These are phyloP conservation scores for Hymenochirus boettgeri DNA, from an alignment of 2,113 vertebrate species.

Conservation along the genomic window DNA sequence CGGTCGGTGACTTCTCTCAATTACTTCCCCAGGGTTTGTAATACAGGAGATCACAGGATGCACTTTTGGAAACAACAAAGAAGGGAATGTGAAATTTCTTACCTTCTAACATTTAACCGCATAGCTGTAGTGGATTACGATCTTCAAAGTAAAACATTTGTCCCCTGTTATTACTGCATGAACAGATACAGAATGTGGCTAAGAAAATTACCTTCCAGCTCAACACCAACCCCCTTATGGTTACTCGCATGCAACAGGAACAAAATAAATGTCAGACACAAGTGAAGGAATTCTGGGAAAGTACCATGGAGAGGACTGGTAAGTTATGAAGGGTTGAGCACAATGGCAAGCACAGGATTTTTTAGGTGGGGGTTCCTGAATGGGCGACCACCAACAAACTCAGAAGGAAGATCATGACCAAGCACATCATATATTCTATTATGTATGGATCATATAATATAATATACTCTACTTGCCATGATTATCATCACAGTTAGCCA, in stretches of 20 bases:
- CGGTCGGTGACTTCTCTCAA: too few relatives aligned
- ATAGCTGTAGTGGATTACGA: not conserved
- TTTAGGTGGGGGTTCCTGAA: too few relatives aligned
- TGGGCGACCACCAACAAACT: too few relatives aligned
- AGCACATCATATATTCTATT: too few relatives aligned
- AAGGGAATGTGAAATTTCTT: constrained; percentile 5
- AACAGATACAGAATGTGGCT: not conserved
- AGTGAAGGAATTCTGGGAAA: constrained; percentile 1
- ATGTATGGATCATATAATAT: too few relatives aligned
- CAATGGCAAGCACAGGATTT: too few relatives aligned
- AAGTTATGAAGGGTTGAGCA: not conserved
- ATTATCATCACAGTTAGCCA: too few relatives aligned
- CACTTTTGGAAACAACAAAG: not conserved
- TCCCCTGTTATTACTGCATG: not conserved
- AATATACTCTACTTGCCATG: too few relatives aligned
- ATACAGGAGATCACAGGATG: constrained; percentile 7
- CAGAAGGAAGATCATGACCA: too few relatives aligned
- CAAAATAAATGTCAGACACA: constrained; percentile 5
- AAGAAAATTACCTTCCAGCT: not conserved
- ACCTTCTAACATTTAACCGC: not conserved
- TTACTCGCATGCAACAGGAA: not conserved
- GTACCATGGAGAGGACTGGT: constrained; percentile 13
- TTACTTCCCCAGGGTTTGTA: constrained; percentile 6
- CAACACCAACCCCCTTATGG: not conserved
- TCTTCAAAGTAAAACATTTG: not conserved